Evolutionary conservation across 1,140 invertebrate species (phyloP).

Genomic region (Drosophila nebulosa): DNA sequence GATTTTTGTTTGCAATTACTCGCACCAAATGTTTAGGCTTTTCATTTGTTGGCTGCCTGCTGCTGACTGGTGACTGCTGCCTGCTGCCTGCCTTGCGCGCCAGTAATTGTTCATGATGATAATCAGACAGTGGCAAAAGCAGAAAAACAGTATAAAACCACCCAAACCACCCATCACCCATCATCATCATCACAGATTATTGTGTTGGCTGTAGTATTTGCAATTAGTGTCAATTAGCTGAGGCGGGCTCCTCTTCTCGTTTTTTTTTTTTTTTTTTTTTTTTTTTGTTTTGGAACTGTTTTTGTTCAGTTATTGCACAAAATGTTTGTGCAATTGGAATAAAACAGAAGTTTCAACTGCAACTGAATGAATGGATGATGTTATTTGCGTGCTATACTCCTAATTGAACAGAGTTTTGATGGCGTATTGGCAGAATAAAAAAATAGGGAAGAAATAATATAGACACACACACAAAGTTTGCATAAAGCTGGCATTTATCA

Average conservation of each 20-base stretch:
- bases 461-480: not conserved
- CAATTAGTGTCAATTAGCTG: slow-evolving; percentile 69
- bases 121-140: slow-evolving; percentile 39
- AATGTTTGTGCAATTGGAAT: slow-evolving; percentile 19
- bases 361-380: slow-evolving; percentile 24
- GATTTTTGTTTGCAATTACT: slow-evolving; percentile 69
- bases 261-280: not conserved
- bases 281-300: slow-evolving; percentile 36
- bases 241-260: not conserved
- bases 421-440: not conserved
- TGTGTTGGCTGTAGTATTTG: slow-evolving; percentile 39
- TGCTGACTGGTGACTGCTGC: no score
- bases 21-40: slow-evolving; percentile 56
- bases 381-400: slow-evolving; percentile 2
- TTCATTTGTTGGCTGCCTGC: slow-evolving; percentile 48
- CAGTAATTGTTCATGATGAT: slow-evolving; percentile 42
- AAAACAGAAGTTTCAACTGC: not conserved
- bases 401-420: not conserved
- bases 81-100: not conserved
- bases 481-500: not conserved
- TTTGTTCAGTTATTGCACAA: slow-evolving; percentile 27
- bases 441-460: not conserved
- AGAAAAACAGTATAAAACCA: slow-evolving; percentile 9
- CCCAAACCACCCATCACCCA: not conserved
- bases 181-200: slow-evolving; percentile 6